Conservation (phyloP, 2,888 invertebrate species). For the Ecdyonurus torrentis region DNA sequence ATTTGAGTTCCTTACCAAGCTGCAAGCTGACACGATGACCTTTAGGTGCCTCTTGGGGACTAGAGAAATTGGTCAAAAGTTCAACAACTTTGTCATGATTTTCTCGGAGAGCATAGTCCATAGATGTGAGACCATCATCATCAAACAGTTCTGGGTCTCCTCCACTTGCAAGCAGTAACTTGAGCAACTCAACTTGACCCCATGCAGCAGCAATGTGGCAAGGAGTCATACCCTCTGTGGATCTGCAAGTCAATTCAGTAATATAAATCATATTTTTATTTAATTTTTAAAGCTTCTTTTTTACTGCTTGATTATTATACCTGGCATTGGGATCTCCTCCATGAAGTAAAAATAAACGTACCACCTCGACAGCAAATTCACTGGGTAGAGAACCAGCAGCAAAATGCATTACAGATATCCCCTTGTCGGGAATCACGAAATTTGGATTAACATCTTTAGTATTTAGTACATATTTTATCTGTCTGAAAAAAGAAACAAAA, state of each 20-base stretch:
- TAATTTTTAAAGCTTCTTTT: neutral
- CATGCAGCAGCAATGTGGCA: slow-evolving; percentile 4
- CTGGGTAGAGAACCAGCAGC: neutral
- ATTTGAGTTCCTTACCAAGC: neutral
- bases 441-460: neutral
- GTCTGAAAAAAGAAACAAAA: neutral
- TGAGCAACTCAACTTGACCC: slow-evolving; percentile 1
- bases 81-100: neutral
- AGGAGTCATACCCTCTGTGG: slow-evolving; percentile 3
- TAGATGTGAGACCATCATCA: neutral
- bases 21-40: neutral
- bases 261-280: neutral
- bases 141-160: neutral
- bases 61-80: neutral
- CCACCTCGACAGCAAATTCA: neutral
- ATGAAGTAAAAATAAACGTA: neutral
- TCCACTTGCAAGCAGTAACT: slow-evolving; percentile 2
- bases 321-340: neutral
- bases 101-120: neutral
- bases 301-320: neutral
- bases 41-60: too few relatives aligned
- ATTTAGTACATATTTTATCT: neutral
- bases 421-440: neutral
- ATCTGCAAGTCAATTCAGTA: neutral
- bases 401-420: neutral